These are phyloP conservation scores for Helostoma temminkii DNA, from an alignment of 2,797 vertebrate species.

Conservation along the genomic window DNA sequence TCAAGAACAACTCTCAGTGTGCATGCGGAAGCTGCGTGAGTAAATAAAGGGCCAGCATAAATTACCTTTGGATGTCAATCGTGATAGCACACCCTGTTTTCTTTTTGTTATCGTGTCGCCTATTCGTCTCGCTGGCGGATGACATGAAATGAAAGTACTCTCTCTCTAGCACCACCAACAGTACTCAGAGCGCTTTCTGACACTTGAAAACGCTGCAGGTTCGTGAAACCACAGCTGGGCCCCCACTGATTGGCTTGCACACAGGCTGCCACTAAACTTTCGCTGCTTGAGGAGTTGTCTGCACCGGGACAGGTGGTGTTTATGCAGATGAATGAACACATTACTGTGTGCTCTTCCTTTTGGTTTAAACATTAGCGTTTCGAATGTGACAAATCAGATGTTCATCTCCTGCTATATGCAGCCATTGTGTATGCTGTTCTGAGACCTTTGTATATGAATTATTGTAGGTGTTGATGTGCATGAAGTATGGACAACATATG, in stretches of 20 bases:
- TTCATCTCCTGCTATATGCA: conserved; percentile 91
- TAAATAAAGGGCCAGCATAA: conserved; percentile 87
- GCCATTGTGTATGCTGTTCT: conserved; percentile 88
- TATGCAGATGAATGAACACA: conserved; percentile 99
- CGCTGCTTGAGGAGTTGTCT: conserved; percentile 93
- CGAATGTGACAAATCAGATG: conserved; percentile 99
- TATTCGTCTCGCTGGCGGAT: conserved; percentile 83
- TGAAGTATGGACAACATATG: conserved; percentile 57
- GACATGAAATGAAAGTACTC: conserved; percentile 86
- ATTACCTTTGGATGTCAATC: conserved; percentile 86
- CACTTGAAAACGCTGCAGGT: conserved; percentile 85
- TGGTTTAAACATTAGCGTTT: conserved; percentile 99
- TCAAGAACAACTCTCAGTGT: conserved; percentile 77
- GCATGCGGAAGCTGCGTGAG: conserved; percentile 65
- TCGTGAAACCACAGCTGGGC: conserved; percentile 85
- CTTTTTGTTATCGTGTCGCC: conserved; percentile 84
- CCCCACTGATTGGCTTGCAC: conserved; percentile 82
- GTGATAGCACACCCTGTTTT: conserved; percentile 83
- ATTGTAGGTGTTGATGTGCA: conserved; percentile 61
- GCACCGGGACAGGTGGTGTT: conserved; percentile 97
- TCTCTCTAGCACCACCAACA: conserved; percentile 80
- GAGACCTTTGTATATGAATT: conserved; percentile 74
- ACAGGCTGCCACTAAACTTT: conserved; percentile 89
- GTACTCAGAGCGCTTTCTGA: conserved; percentile 81
- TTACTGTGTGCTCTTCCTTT: conserved; percentile 99